Evolutionary conservation across 2,888 invertebrate genomes (phyloP).

Genomic region (Drosophila macrospina): DNA sequence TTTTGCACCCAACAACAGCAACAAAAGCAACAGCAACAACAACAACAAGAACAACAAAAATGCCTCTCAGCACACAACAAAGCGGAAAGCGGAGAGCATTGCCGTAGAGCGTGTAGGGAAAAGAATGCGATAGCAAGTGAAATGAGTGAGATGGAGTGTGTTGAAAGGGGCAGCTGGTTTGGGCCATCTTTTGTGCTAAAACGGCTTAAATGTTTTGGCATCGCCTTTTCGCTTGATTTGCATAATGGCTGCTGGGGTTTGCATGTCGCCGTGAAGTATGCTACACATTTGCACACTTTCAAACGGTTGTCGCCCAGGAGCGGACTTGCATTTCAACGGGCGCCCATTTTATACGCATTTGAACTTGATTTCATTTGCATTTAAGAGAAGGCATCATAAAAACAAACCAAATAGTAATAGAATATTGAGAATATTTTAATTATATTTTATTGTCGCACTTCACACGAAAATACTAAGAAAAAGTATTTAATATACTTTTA

Average conservation of each 20-base stretch:
- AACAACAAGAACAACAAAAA: slow-evolving; percentile 17
- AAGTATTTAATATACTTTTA: too few species aligned
- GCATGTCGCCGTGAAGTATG: slow-evolving; percentile 44
- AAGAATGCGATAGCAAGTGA: not conserved
- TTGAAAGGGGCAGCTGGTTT: slow-evolving; percentile 1
- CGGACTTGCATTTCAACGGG: slow-evolving; percentile 4
- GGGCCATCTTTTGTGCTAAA: slow-evolving; percentile 32
- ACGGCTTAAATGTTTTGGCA: slow-evolving; percentile 70
- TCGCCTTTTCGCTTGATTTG: slow-evolving; percentile 72
- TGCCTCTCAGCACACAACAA: slow-evolving; percentile 18
- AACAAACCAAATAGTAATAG: not conserved
- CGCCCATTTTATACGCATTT: not conserved
- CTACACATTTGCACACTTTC: slow-evolving; percentile 49
- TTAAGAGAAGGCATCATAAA: too few species aligned
- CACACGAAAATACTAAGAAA: too few species aligned
- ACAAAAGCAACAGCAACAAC: not conserved
- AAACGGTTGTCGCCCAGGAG: slow-evolving; percentile 14
- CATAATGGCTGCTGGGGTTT: slow-evolving; percentile 60
- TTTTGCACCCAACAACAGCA: slow-evolving; percentile 38
- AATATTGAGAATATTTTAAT: too few species aligned
- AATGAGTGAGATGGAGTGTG: not conserved
- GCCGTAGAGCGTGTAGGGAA: not conserved
- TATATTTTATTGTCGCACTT: too few species aligned
- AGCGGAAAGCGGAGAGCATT: slow-evolving; percentile 4
- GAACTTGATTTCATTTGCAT: too few species aligned